Percentiles rank a stretch among this genome's conserved stretches.
These are phyloP conservation scores for Eupithecia abbreviata DNA, from an alignment of 2,888 invertebrate genomes.

Conservation along the genomic window DNA sequence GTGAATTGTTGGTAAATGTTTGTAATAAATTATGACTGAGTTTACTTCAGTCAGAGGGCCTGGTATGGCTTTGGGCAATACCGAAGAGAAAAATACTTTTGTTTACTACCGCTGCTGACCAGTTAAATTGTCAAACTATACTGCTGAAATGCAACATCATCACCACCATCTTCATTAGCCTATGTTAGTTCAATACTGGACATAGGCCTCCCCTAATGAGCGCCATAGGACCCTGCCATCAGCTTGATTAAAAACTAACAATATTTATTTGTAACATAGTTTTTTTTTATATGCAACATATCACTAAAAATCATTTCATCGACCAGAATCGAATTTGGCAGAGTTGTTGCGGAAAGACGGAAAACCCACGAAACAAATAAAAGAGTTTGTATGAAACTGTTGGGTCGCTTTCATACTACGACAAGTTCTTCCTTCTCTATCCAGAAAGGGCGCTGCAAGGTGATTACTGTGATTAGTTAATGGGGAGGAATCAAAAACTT, in stretches of 20 bases:
- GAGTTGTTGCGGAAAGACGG: not conserved
- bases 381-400: not conserved
- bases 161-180: too few relatives aligned
- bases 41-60: not conserved
- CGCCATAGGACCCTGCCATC: too few relatives aligned
- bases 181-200: too few relatives aligned
- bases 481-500: not conserved
- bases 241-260: too few relatives aligned
- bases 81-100: not conserved
- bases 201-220: too few relatives aligned
- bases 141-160: not conserved
- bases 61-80: not conserved
- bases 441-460: not conserved
- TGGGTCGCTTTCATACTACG: not conserved
- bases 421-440: not conserved
- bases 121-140: not conserved
- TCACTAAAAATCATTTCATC: not conserved
- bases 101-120: not conserved
- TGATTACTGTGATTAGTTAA: not conserved
- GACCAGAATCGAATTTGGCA: not conserved
- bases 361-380: not conserved
- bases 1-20: conserved; percentile 36
- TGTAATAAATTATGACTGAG: not conserved
- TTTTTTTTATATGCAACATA: too few relatives aligned
- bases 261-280: too few relatives aligned